Evolutionary conservation across 2,888 invertebrate genomes (phyloP).

Genomic region (Serripes groenlandicus): DNA sequence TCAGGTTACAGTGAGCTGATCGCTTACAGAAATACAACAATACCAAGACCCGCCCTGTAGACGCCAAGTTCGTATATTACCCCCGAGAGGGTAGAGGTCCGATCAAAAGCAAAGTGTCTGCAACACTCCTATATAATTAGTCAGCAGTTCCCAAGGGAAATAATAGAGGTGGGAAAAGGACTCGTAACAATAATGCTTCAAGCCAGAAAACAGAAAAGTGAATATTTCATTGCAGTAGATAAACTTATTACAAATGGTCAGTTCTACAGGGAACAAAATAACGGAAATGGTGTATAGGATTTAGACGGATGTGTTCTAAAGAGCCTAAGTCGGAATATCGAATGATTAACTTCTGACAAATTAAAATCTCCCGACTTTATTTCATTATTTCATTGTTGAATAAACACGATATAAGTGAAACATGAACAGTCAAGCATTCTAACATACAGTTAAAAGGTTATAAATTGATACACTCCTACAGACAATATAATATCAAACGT

Average conservation of each 20-base stretch:
- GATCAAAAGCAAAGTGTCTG: not conserved
- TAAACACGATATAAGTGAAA: conserved; percentile 12
- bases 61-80: not conserved
- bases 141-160: not conserved
- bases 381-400: not conserved
- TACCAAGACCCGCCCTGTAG: not conserved
- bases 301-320: not conserved
- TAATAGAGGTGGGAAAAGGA: not conserved
- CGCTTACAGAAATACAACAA: not conserved
- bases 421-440: conserved; percentile 6
- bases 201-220: not conserved
- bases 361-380: not conserved
- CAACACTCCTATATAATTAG: not conserved
- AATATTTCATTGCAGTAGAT: not conserved
- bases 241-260: not conserved
- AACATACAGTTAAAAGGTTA: conserved; percentile 21
- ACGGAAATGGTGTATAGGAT: not conserved
- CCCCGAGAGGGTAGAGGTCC: not conserved
- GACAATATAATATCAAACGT: conserved; percentile 11
- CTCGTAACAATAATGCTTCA: not conserved
- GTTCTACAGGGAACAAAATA: not conserved
- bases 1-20: not conserved
- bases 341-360: not conserved
- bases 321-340: not conserved
- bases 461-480: conserved; percentile 13